Evolutionary conservation across 2,888 invertebrate species (phyloP).

Genomic region (Chydorus sphaericus): DNA sequence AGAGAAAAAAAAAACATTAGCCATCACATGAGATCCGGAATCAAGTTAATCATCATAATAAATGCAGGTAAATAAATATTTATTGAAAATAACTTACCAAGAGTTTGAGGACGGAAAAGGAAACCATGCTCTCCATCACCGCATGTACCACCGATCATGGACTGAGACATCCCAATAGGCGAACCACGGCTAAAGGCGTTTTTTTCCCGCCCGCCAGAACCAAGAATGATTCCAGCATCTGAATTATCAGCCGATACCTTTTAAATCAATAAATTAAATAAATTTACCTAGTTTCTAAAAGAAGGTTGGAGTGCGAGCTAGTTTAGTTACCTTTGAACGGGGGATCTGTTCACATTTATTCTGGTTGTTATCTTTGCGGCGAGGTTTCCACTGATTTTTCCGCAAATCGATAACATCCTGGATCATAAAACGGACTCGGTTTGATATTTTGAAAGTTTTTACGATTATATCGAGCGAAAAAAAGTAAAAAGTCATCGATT

Average conservation of each 20-base stretch:
- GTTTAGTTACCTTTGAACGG: no score
- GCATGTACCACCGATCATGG: neutral
- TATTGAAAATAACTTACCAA: neutral
- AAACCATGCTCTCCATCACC: neutral
- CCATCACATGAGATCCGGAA: constrained; percentile 27
- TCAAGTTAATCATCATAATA: constrained; percentile 25
- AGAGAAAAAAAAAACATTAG: constrained; percentile 18
- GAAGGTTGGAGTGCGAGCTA: no score
- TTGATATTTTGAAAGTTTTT: constrained; percentile 27
- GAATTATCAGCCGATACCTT: no score
- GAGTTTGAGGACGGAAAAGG: neutral
- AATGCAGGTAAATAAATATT: neutral
- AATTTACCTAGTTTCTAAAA: no score
- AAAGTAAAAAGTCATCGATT: constrained; percentile 7
- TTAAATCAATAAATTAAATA: no score
- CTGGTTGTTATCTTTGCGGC: constrained; percentile 72
- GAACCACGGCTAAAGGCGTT: neutral
- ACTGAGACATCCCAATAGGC: neutral
- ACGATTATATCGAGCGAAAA: neutral
- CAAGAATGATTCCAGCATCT: no score
- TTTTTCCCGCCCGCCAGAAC: neutral
- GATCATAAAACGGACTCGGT: constrained; percentile 52
- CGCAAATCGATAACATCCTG: constrained; percentile 84
- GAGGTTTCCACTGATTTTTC: constrained; percentile 65
- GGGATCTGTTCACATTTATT: constrained; percentile 90